Percentiles rank a stretch among this genome's conserved stretches.
Conservation (phyloP, 2,888 invertebrate genomes). For the Eupithecia tripunctaria region DNA sequence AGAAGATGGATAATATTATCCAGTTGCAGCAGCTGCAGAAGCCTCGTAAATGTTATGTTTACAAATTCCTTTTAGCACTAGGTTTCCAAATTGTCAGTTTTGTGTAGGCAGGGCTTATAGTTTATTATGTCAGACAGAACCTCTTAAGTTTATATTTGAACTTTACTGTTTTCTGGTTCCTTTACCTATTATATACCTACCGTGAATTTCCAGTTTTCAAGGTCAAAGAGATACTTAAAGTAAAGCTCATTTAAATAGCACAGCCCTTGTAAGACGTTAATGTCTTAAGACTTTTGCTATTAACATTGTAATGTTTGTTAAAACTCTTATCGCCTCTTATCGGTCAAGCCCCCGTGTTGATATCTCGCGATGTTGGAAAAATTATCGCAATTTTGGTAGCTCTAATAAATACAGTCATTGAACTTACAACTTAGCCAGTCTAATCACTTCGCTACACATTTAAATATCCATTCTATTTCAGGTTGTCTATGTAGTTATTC, state of each 20-base stretch:
- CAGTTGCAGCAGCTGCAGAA: too few relatives aligned
- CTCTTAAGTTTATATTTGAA: not conserved
- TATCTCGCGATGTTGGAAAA: conserved; percentile 32
- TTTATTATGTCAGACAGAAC: not conserved
- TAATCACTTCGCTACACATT: not conserved
- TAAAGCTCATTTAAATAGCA: conserved; percentile 6
- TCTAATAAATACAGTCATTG: conserved; percentile 23
- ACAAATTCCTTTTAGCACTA: too few relatives aligned
- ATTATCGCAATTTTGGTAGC: conserved; percentile 26
- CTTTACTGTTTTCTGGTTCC: not conserved
- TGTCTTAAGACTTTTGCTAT: conserved; percentile 12
- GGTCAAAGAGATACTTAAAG: not conserved
- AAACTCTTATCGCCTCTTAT: conserved; percentile 43
- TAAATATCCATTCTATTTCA: not conserved
- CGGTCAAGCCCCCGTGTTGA: conserved; percentile 42
- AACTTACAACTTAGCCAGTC: not conserved
- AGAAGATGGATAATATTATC: too few relatives aligned
- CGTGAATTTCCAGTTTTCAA: not conserved
- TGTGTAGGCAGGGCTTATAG: too few relatives aligned
- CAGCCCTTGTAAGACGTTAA: not conserved
- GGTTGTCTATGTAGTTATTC: not conserved
- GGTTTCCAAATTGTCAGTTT: too few relatives aligned
- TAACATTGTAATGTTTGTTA: conserved; percentile 16
- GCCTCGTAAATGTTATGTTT: too few relatives aligned
- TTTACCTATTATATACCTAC: not conserved